phyloP scores from a whole-genome alignment of 2,888 invertebrate genomes.

The Drosophila prostipennis region DNA sequence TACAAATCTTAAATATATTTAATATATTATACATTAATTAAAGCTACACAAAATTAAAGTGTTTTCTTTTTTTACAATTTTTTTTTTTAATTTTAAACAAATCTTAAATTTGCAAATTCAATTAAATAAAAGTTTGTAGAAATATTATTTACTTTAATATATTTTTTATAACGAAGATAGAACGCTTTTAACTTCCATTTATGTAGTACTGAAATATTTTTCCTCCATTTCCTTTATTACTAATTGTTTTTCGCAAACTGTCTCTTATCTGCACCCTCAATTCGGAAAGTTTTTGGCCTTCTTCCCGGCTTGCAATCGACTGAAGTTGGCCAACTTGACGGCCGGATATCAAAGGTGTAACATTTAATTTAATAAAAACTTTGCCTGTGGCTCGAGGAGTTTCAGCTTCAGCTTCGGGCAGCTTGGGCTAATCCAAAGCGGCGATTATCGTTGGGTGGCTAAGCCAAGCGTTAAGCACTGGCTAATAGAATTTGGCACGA shows the following conservation, averaged over 20 bases:
- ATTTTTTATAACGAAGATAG: no score
- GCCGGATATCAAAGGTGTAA: slow-evolving; percentile 48
- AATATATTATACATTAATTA: no score
- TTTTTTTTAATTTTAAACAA: no score
- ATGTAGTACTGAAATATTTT: not conserved
- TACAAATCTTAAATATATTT: no score
- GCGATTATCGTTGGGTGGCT: slow-evolving; percentile 62
- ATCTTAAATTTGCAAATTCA: no score
- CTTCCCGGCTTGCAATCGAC: not conserved
- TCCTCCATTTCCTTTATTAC: not conserved
- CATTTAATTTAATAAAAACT: slow-evolving; percentile 63
- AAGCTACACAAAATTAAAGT: no score
- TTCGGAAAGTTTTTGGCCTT: not conserved
- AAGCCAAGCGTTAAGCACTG: slow-evolving; percentile 68
- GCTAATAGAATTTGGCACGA: slow-evolving; percentile 73
- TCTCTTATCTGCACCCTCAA: slow-evolving; percentile 3
- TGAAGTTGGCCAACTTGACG: slow-evolving; percentile 4
- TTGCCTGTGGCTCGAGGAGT: slow-evolving; percentile 23
- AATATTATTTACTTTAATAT: no score
- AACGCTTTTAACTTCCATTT: no score
- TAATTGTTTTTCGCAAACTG: not conserved
- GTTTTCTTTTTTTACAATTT: no score
- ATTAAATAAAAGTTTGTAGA: no score
- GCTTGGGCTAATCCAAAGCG: slow-evolving; percentile 60
- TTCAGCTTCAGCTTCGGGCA: not conserved